phyloP scores from a whole-genome alignment of 2,888 invertebrate genomes.

The Cryptus armator region DNA sequence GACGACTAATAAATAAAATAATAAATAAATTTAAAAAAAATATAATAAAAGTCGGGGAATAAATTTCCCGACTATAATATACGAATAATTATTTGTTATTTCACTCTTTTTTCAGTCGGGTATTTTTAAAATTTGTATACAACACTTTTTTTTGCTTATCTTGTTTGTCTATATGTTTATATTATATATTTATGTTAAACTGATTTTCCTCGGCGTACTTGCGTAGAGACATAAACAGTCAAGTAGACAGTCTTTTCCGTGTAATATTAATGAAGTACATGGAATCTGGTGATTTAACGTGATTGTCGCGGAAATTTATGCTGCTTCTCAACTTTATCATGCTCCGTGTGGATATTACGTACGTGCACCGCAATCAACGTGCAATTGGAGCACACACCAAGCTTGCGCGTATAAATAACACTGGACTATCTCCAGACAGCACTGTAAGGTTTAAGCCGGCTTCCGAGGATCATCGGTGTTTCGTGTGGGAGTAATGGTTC shows the following conservation, averaged over 20 bases:
- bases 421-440: background rate
- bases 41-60: no score
- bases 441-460: background rate
- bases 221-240: no score
- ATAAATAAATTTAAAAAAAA: no score
- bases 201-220: background rate
- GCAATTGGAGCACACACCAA: background rate
- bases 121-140: no score
- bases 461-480: background rate
- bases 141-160: no score
- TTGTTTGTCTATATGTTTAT: no score
- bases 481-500: constrained; percentile 36
- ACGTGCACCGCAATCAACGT: background rate
- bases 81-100: no score
- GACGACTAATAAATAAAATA: no score
- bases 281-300: constrained; percentile 9
- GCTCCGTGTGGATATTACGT: background rate
- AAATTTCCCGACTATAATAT: no score
- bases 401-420: constrained; percentile 14
- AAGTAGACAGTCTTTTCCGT: background rate
- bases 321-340: background rate
- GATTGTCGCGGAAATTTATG: background rate
- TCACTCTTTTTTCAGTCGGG: no score
- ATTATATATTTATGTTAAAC: no score
- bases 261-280: constrained; percentile 33